phyloP scores from a whole-genome alignment of 1,140 invertebrate genomes.

The Penaeus indicus region DNA sequence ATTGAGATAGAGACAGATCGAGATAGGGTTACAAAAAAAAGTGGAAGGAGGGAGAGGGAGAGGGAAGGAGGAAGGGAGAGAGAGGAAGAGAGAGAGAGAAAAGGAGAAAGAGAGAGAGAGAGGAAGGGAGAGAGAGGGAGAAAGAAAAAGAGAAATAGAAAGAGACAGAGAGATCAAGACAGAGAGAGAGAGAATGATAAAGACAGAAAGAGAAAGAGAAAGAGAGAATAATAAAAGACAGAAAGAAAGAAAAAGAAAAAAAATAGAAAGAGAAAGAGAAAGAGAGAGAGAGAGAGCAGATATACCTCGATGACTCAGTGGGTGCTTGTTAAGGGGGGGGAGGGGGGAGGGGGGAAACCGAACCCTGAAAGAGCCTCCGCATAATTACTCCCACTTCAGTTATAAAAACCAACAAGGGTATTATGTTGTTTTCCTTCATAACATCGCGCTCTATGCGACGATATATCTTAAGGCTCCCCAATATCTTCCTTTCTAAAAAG shows the following conservation, averaged over 20 bases:
- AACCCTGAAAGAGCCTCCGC: too few species aligned
- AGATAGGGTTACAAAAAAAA: constrained; percentile 6
- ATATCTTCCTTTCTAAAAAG: too few species aligned
- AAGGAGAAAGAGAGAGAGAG: neutral
- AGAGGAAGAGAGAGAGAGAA: neutral
- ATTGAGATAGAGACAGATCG: neutral
- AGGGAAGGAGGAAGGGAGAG: neutral
- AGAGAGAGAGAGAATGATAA: neutral
- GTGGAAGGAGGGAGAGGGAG: constrained; percentile 12
- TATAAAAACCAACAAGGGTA: too few species aligned
- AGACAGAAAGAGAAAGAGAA: neutral
- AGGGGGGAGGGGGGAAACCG: neutral
- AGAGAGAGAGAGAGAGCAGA: neutral
- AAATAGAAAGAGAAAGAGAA: neutral
- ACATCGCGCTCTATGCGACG: too few species aligned
- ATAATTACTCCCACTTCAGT: too few species aligned
- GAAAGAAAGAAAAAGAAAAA: too few species aligned
- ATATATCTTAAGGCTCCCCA: too few species aligned
- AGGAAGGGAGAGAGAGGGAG: neutral
- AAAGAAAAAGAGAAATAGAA: neutral
- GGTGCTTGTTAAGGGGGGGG: constrained; percentile 3
- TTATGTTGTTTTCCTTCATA: too few species aligned
- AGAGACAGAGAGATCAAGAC: neutral
- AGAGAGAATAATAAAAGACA: neutral
- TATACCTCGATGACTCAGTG: neutral